Conservation (phyloP, 2,113 vertebrate species). For the Lontra canadensis region DNA sequence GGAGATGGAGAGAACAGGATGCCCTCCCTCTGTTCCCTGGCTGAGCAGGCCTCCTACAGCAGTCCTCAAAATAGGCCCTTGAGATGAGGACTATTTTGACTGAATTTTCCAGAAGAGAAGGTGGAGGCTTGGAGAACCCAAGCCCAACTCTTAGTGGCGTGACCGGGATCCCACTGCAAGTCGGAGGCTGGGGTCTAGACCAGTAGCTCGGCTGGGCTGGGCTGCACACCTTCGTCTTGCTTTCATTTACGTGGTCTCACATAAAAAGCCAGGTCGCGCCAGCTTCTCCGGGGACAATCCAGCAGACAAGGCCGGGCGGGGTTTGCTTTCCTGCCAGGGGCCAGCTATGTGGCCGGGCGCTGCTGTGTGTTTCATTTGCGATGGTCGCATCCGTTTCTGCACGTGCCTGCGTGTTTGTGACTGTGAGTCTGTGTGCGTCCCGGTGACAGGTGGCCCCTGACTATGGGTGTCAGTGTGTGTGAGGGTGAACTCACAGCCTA, state of each 20-base stretch:
- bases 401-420: rapidly evolving
- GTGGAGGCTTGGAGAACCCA: background rate
- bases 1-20: background rate
- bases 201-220: background rate
- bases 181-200: background rate
- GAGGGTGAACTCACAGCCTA: no score
- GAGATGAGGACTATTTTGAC: background rate
- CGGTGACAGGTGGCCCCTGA: background rate
- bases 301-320: background rate
- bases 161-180: background rate
- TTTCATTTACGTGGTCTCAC: background rate
- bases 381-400: background rate
- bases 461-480: background rate
- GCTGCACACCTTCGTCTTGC: background rate
- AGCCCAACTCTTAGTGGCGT: background rate
- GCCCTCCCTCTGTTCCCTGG: background rate
- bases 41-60: background rate
- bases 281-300: background rate
- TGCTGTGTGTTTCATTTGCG: rapidly evolving
- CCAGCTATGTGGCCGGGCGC: rapidly evolving
- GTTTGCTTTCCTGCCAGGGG: background rate
- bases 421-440: background rate
- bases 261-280: background rate
- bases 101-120: background rate
- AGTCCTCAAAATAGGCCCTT: background rate